Percentiles rank a stretch among this genome's conserved stretches.
These are phyloP conservation scores for Invenusta paracnida DNA, from an alignment of 2,888 invertebrate genomes.

Conservation along the genomic window DNA sequence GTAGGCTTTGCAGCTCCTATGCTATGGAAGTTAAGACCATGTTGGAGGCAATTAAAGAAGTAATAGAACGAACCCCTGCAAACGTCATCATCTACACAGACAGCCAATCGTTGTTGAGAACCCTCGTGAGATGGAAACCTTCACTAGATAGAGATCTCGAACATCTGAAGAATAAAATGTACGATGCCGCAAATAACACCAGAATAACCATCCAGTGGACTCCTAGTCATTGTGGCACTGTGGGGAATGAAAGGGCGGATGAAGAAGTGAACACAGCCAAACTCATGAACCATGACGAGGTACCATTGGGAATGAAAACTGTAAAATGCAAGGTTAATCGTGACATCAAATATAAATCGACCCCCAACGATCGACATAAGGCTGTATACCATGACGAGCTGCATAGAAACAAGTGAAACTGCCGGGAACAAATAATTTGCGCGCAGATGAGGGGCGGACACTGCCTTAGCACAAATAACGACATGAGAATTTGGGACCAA, in stretches of 20 bases:
- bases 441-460: no score
- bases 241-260: neutral
- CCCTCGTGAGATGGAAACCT: no score
- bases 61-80: neutral
- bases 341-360: neutral
- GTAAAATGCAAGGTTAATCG: neutral
- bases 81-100: neutral
- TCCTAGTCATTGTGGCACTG: neutral
- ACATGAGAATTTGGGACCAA: no score
- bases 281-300: neutral
- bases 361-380: neutral
- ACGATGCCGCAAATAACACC: neutral
- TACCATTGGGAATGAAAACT: neutral
- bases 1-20: neutral
- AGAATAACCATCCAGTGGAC: neutral
- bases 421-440: no score
- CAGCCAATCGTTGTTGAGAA: no score
- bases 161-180: neutral
- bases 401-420: no score
- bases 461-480: no score
- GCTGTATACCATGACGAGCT: no score
- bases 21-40: neutral
- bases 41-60: neutral
- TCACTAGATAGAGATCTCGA: neutral
- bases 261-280: neutral